Conservation (phyloP, 2,888 invertebrate species). For the Eulithis prunata region DNA sequence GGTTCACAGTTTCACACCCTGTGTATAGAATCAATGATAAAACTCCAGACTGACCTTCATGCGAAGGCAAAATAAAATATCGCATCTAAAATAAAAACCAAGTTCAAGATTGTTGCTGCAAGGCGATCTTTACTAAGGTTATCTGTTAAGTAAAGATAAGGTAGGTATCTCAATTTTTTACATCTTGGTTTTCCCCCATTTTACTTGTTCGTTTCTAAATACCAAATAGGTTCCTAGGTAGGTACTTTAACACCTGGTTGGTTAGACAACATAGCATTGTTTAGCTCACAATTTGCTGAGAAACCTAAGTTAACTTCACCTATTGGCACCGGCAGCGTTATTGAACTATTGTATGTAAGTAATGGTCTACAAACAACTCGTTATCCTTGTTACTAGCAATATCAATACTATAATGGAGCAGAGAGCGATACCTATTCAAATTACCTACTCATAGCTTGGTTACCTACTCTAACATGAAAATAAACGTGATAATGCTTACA, state of each 20-base stretch:
- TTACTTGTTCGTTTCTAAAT: too few species aligned
- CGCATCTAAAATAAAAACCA: slow-evolving; percentile 45
- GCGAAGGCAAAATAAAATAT: slow-evolving; percentile 49
- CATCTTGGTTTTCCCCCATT: too few species aligned
- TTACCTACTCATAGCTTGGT: slow-evolving; percentile 20
- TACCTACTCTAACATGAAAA: slow-evolving; percentile 13
- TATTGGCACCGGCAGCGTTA: slow-evolving; percentile 25
- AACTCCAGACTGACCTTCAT: slow-evolving; percentile 46
- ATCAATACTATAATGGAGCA: slow-evolving; percentile 32
- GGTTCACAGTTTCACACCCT: slow-evolving; percentile 41
- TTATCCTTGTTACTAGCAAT: slow-evolving; percentile 39
- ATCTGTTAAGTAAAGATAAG: slow-evolving; percentile 4
- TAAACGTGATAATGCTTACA: slow-evolving; percentile 17
- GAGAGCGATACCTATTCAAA: slow-evolving; percentile 32
- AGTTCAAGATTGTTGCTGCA: slow-evolving; percentile 46
- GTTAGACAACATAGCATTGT: slow-evolving; percentile 7
- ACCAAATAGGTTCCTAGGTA: not conserved
- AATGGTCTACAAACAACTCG: slow-evolving; percentile 43
- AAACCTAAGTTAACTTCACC: slow-evolving; percentile 18
- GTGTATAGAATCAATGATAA: slow-evolving; percentile 27
- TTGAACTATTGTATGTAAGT: slow-evolving; percentile 30
- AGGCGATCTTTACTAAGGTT: slow-evolving; percentile 38
- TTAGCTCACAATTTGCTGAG: slow-evolving; percentile 18
- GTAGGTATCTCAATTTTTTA: too few species aligned
- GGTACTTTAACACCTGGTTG: not conserved